Evolutionary conservation across 2,888 invertebrate species (phyloP), one percentile per base, ranked within the genome.

Genomic region (Ischnus inquisitorius): DNA sequence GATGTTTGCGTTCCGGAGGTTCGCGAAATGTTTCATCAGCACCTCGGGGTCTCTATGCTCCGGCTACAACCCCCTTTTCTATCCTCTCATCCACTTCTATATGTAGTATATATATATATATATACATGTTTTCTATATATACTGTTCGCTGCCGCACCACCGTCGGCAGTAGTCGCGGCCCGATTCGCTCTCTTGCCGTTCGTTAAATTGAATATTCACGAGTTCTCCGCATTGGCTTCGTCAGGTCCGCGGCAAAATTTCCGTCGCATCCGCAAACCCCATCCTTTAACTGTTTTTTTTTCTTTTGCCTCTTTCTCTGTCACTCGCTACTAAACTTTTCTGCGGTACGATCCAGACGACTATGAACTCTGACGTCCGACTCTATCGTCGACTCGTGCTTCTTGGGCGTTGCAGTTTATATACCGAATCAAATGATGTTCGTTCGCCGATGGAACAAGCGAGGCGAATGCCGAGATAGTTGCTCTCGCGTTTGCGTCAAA

Each of bases 1-100:
- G 87, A 87, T 90, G 88, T 90, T 91, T 90, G 90, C 89, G 90
- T 89, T 88, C 80, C 83, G 78, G 71, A 84, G 84, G 81, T 80
- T 82, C 62, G 85, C 85, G 84, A 86, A 86, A 79, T 86, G 85
- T 82, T 85, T 83, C 85, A 85, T 82, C 85, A 81, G 84, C 78
- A 79, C 80, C 83, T 84, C 72, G 67, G 84, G 69, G 68, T 77
- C 72, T 79, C 57, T 62, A 25, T 64, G 41, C 60, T 41, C 60
- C 51, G 79, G 54, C 74, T 16, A 78, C 41, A 41, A 43, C 46
- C 60, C 46, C 72, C 46, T 25, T 54, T n/a, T 8, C 43, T 12
- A 25, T 14, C 57, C 51, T 51, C 22, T 34, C 34, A 12, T 81
- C 14, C 64, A 62, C 16, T 19, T 67, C 34, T 51, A 57, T 74